Base-by-base conservation (phyloP, 2,113 vertebrate genomes). In the Eira barbara region DNA sequence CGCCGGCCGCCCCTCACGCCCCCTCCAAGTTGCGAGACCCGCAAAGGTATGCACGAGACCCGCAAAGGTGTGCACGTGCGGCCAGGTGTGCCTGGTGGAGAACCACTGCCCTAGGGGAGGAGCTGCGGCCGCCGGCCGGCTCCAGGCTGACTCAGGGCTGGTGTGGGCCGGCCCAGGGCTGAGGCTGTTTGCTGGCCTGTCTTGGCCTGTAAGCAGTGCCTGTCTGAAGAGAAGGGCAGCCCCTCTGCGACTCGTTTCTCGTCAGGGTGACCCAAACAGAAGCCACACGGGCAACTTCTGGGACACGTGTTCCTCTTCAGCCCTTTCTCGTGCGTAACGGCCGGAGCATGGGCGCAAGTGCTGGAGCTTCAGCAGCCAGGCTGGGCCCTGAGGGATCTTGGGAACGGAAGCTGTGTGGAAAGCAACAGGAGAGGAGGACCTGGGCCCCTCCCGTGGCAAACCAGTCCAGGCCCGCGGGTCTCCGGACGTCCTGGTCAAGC, bases 371-470 rank as follows among this genome's bases (percentile, higher is more conserved):
- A 52, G 31, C 76, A 86, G 71, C 93, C 47, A 79, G 29, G 1
- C 1, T 5, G 84, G 5, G 3, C 21, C n/a, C 0, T 0, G 59
- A 91, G 79, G 7, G 47, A 4, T 7, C 4, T 1, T 6, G 25
- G 39, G 36, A n/a, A 25, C 4, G 6, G 47, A 63, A 52, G n/a
- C 74, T 11, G 18, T 15, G 67, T 31, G 0, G 18, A 47, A 36
- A 3, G 20, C 11, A 49, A 12, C 27, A 1, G 47, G 36, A 12
- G 25, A 14, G 59, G 61, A 59, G 82, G 36, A 6, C 74, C 31
- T 14, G 39, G 45, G 27, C 5, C 36, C 59, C 84, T 55, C 34
- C 12, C 6, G 4, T 6, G 7, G 20, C 39, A 67, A 39, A 14
- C 12, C 42, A 47, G 27, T 18, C 9, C 39, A 47, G 6, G 29